Evolutionary conservation across 2,113 vertebrate genomes (phyloP).

Genomic region (Synodontis membranacea): DNA sequence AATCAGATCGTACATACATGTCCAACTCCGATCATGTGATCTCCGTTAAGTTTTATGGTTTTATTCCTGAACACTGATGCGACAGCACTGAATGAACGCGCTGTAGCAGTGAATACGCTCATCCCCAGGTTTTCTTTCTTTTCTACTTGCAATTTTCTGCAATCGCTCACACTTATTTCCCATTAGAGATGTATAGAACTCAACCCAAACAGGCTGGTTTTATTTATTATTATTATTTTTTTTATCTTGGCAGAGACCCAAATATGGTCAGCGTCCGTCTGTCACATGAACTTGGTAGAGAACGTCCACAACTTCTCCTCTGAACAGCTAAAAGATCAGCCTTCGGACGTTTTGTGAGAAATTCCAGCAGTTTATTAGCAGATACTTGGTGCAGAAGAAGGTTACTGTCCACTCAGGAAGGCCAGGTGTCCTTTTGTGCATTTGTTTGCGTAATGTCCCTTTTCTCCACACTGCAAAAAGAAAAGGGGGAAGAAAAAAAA

Average conservation of each 20-base stretch:
- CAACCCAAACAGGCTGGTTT: neutral
- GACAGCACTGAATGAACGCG: neutral
- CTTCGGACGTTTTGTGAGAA: slow-evolving; percentile 9
- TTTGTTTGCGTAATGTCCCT: slow-evolving; percentile 99
- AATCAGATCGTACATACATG: neutral
- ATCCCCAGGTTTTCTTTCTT: neutral
- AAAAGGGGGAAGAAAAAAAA: slow-evolving; percentile 42
- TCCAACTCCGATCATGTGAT: neutral
- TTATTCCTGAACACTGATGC: neutral
- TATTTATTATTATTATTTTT: neutral
- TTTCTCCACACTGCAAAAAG: slow-evolving; percentile 88
- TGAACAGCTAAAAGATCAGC: slow-evolving; percentile 10
- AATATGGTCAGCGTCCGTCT: neutral
- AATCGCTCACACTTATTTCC: neutral
- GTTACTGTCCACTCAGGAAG: slow-evolving; percentile 95
- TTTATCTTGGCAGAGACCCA: neutral
- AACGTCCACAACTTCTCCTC: neutral
- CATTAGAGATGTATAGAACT: neutral
- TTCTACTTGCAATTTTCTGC: neutral
- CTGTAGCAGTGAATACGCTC: neutral
- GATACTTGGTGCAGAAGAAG: neutral
- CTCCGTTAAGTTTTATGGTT: too few relatives aligned
- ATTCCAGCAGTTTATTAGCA: slow-evolving; percentile 22
- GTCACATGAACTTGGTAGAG: neutral
- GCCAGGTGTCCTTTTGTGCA: slow-evolving; percentile 98